Evolutionary conservation across 2,113 vertebrate species (phyloP).

Genomic region (Vulpes lagopus): DNA sequence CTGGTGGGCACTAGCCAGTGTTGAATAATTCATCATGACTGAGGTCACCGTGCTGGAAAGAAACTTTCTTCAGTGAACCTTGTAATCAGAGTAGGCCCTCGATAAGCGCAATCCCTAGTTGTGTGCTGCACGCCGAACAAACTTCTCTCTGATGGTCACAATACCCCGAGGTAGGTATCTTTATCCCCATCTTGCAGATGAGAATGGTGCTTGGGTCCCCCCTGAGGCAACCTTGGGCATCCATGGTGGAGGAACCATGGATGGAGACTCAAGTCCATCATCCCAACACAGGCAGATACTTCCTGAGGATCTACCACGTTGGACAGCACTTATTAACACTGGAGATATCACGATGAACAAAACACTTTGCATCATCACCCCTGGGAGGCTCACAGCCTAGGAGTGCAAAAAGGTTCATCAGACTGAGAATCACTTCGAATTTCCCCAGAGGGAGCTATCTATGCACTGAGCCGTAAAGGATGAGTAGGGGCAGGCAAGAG

Average conservation of each 20-base stretch:
- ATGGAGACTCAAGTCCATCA: not conserved
- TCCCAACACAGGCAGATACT: not conserved
- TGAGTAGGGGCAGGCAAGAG: not conserved
- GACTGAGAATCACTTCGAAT: not conserved
- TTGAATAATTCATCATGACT: slow-evolving; percentile 60
- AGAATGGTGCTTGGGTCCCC: not conserved
- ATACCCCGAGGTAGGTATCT: not conserved
- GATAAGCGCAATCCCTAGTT: not conserved
- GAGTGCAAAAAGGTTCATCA: not conserved
- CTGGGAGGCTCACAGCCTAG: not conserved
- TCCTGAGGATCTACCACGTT: not conserved
- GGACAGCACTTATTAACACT: not conserved
- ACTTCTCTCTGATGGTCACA: not conserved
- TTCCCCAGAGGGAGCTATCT: not conserved
- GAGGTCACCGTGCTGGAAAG: not conserved
- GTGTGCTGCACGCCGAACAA: not conserved
- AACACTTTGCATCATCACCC: not conserved
- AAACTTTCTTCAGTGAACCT: slow-evolving; percentile 42
- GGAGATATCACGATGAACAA: not conserved
- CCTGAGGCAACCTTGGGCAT: not conserved
- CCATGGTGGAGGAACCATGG: not conserved
- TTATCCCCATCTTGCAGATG: not conserved
- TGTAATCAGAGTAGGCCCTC: not conserved
- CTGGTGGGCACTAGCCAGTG: slow-evolving; percentile 60
- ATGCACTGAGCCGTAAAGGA: not conserved